A percentile compares a stretch with the other conserved stretches of the same genome.
phyloP scores from a whole-genome alignment of 2,797 vertebrate species.

The Morelia viridis region DNA sequence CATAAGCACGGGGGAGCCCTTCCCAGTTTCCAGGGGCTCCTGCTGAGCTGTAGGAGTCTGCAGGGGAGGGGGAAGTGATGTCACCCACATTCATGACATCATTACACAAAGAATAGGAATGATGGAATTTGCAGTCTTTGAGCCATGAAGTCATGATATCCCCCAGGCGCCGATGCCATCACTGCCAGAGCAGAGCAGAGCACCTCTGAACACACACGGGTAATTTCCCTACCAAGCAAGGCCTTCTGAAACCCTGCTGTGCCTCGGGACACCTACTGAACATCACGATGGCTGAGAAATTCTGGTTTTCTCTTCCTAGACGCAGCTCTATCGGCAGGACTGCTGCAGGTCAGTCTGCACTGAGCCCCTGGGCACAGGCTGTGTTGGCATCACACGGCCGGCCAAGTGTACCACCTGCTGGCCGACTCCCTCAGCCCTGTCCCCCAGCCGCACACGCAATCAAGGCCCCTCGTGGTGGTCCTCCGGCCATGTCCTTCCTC shows the following conservation, averaged over 20 bases:
- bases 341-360: no score
- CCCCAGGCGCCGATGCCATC: background rate
- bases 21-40: background rate
- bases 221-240: background rate
- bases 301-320: background rate
- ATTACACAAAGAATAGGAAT: rapidly evolving
- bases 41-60: background rate
- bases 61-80: background rate
- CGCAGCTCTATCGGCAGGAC: background rate
- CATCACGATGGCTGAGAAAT: background rate
- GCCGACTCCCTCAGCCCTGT: background rate
- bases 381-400: background rate
- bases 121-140: background rate
- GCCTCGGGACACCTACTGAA: background rate
- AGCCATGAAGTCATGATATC: background rate
- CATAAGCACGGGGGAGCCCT: no score
- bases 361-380: background rate
- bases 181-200: background rate
- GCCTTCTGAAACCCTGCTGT: background rate
- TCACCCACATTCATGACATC: background rate
- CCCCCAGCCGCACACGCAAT: background rate
- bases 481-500: background rate
- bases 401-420: background rate
- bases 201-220: background rate
- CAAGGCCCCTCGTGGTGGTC: background rate